Evolutionary conservation across 2,888 invertebrate species (phyloP), one percentile per base, ranked within the genome.

Genomic region (Eupelmus urozonus): DNA sequence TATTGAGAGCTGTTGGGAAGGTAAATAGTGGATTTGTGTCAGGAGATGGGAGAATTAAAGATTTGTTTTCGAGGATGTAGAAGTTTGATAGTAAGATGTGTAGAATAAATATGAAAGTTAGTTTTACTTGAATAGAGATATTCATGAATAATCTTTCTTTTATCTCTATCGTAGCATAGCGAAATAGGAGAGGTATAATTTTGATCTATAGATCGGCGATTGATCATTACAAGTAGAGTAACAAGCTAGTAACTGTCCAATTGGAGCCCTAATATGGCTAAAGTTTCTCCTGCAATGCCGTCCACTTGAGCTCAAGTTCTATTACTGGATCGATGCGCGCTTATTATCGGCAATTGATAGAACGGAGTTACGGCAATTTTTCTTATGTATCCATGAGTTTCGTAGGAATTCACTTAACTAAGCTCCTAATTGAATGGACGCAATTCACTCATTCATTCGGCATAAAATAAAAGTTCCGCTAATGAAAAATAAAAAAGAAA

Each of bases 211-310:
- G 53, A 63, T 18, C 9, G 63, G 7, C 42, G 27, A 72, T 57
- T 59, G 66, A 66, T 74, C 49, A 60, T 73, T 53, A 66, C 57
- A 45, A 65, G 66, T 23, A 29, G n/a, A 57, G 53, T 60, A 67
- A 53, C 60, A 42, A 75, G 51, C 34, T 49, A 16, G 75, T 23
- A 67, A 75, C 23, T 74, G 57, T 42, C 29, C 57, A n/a, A 66
- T 66, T 66, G 59, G 5, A 59, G 49, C 18, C 25, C 59, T 74
- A 74, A 59, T 49, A 51, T 18, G 34, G n/a, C n/a, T 59, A 18
- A 74, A 74, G 66, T 62, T 69, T 27, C 62, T 45, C n/a, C 18
- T 69, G 27, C 29, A 55, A 60, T 55, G 18, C 27, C 29, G 29
- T 71, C 25, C 40, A 65, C 51, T 45, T 16, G 62, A 62, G 40